Percentiles rank a stretch among this genome's conserved stretches.
Evolutionary conservation across 1,140 invertebrate genomes (phyloP).

Genomic region (Tetramorium parvispinum): DNA sequence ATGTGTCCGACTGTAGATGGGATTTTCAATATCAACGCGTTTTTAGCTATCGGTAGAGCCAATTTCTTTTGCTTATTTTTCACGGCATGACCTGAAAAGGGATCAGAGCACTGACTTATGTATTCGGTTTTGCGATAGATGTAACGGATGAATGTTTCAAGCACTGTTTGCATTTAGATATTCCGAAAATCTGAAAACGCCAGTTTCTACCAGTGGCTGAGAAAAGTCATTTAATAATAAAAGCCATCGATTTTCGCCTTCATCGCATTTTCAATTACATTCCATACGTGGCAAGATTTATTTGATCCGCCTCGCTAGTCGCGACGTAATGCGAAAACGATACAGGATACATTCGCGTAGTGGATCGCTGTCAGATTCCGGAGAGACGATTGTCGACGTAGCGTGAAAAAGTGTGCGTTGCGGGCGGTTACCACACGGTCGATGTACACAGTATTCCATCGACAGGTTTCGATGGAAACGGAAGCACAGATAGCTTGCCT

Average conservation of each 20-base stretch:
- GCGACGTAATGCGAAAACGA: slow-evolving; percentile 20
- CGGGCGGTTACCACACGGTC: slow-evolving; percentile 11
- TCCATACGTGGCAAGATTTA: background rate
- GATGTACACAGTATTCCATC: slow-evolving; percentile 29
- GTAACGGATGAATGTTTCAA: background rate
- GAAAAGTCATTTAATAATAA: background rate
- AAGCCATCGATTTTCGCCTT: background rate
- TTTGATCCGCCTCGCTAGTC: background rate
- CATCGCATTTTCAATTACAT: background rate
- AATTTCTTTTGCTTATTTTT: background rate
- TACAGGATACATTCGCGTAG: slow-evolving; percentile 14
- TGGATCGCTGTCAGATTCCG: slow-evolving; percentile 53
- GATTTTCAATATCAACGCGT: slow-evolving; percentile 36
- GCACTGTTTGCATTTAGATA: too few species aligned
- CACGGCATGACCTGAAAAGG: background rate
- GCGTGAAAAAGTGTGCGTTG: slow-evolving; percentile 46
- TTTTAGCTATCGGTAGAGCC: background rate
- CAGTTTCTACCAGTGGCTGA: too few species aligned
- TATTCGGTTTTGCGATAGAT: background rate
- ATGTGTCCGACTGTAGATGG: background rate
- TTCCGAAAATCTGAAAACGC: background rate
- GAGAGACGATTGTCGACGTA: slow-evolving; percentile 51
- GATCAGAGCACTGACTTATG: background rate
- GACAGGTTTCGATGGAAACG: slow-evolving; percentile 64
- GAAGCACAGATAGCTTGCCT: slow-evolving; percentile 70